Evolutionary conservation across 2,797 vertebrate genomes (phyloP).

Genomic region (Crocodylus rhombifer): DNA sequence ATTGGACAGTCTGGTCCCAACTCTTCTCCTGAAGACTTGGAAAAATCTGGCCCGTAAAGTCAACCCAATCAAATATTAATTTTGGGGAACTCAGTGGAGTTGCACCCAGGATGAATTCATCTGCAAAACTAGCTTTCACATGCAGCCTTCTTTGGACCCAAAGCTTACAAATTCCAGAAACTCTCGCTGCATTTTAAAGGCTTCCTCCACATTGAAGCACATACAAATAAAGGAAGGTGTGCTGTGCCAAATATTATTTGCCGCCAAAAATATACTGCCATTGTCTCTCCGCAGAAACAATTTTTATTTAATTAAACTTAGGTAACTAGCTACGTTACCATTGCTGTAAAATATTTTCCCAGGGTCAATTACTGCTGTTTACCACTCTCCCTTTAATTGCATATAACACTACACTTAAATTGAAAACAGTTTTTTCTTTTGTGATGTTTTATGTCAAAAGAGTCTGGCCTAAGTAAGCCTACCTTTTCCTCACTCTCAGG

Average conservation of each 20-base stretch:
- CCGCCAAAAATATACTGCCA: neutral
- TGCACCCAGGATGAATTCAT: neutral
- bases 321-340: slow-evolving; percentile 45
- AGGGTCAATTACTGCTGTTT: slow-evolving; percentile 63
- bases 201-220: neutral
- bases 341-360: slow-evolving; percentile 69
- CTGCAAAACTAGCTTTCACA: neutral
- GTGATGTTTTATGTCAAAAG: slow-evolving; percentile 36
- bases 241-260: slow-evolving; percentile 45
- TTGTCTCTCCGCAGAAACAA: slow-evolving; percentile 50
- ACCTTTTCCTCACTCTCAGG: slow-evolving; percentile 25
- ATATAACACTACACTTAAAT: slow-evolving; percentile 22
- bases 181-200: slow-evolving; percentile 21
- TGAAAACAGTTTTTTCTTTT: slow-evolving; percentile 54
- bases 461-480: slow-evolving; percentile 20
- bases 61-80: neutral
- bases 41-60: neutral
- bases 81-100: neutral
- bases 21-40: neutral
- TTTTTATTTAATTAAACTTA: slow-evolving; percentile 58
- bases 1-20: neutral
- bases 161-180: neutral
- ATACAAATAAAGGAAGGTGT: slow-evolving; percentile 22
- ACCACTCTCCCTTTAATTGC: slow-evolving; percentile 38
- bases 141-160: neutral